Base-by-base conservation (phyloP, 2,888 invertebrate species). In the Lepidocyrtoides sp. region DNA sequence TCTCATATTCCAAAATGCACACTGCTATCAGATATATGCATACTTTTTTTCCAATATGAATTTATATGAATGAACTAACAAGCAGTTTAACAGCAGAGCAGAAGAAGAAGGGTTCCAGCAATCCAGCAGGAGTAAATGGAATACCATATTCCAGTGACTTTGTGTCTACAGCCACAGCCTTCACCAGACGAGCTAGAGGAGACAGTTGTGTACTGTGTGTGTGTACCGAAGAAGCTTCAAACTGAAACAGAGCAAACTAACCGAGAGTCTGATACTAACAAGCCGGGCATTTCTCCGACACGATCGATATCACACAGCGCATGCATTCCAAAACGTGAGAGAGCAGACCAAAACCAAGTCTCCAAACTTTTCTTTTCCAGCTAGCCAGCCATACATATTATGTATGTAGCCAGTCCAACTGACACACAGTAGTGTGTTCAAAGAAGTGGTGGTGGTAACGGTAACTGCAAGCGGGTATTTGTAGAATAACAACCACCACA, bases 301-400 rank as follows among this genome's bases (percentile, higher is more conserved):
- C 90, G 90, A 90, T 90, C 90, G 90, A 90, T 90, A 90, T 36
- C 41, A 90, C 44, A 90, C 77, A 89, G 89, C 90, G 90, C 89
- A 90, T 90, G 89, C 77, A 85, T 57, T 90, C 57, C 84, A 51
- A 84, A 84, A 84, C 63, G 77, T 51, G 77, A 79, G 72, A 48
- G 48, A 48, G 20, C 14, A 12, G n/a, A 32, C 48, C n/a, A n/a
- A 12, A 51, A 2, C 26, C 69, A 63, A 83, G 41, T 20, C 17
- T 83, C 32, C 66, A 82, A 69, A 29, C 26, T 12, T 69, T n/a
- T 20, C n/a, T n/a, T n/a, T n/a, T n/a, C n/a, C n/a, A n/a, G n/a
- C n/a, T n/a, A n/a, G n/a, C n/a, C n/a, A n/a, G n/a, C n/a, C n/a
- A n/a, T n/a, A n/a, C n/a, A n/a, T n/a, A n/a, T n/a, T n/a, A n/a